Evolutionary conservation across 2,888 invertebrate species (phyloP), one percentile per base, ranked within the genome.

Genomic region (Nasonovia ribisnigri): DNA sequence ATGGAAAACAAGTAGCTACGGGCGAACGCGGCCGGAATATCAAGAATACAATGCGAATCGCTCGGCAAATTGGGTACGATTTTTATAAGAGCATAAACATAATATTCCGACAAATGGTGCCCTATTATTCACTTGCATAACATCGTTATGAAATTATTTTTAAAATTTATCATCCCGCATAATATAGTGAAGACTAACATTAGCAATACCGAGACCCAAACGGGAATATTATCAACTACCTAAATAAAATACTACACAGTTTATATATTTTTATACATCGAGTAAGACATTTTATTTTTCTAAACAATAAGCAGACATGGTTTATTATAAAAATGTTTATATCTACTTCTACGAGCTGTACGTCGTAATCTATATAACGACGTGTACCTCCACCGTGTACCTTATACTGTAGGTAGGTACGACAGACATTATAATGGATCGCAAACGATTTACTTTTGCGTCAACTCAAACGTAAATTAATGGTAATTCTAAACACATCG

Each of bases 21-120:
- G 77, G 42, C 48, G 20, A 77, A 84, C 90, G 48, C 36, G 90
- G 77, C 43, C 77, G 43, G 36, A 90, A 77, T 90, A 90, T 84
- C 48, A 51, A 90, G n/a, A 90, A n/a, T 36, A 46, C 90, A 20
- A 67, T n/a, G 42, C n/a, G 57, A 89, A 60, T 90, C 60, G 43
- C 54, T 46, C 20, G 29, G 29, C n/a, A 43, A 89, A 60, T 89
- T n/a, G 57, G 43, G 43, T 20, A n/a, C 77, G 77, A 77, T 77
- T 77, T 77, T 77, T 77, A 20, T 77, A 77, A 77, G 36, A 77
- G 77, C 20, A 77, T 77, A 36, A 77, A 77, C 77, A 77, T 77
- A 77, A 77, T 77, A 77, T 77, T 24, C 36, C 77, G 77, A 36
- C n/a, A 46, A 46, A 46, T 48, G 36, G 20, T 8, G 8, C 36